Evolutionary conservation across 2,888 invertebrate genomes (phyloP), one percentile per base, ranked within the genome.

Genomic region (Ophion obscuratus): DNA sequence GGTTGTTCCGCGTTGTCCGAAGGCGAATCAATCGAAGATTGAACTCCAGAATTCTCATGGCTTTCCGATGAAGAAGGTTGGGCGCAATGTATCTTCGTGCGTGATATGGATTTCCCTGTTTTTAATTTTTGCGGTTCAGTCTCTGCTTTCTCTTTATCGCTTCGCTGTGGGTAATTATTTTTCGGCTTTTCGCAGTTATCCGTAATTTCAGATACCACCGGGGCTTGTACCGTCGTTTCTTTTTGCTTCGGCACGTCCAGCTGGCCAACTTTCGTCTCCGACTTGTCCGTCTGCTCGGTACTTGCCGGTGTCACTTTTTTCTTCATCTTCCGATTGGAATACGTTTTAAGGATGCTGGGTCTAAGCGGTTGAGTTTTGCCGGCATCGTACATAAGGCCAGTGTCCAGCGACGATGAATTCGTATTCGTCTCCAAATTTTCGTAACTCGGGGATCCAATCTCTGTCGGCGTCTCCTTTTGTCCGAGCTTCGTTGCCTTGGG

Each of bases 131-230:
- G 3, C 1, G 9, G 7, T 11, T 68, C 40, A 53, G n/a, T 11
- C 40, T 17, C 24, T 53, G 17, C 9, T 62, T 40, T 36, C 17
- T 59, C 27, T 14, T 47, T 40, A n/a, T 10, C 20, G 59, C 36
- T 14, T 61, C 53, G 47, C 67, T 9, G 14, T 11, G 20, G 53
- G 40, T 67, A 47, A 3, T 20, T 73, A 14, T 20, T 10, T 44
- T 17, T 44, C 17, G n/a, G 20, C 4, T n/a, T 76, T 62, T 40
- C 75, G 17, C 53, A 73, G 40, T 14, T 44, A 61, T 66, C 57
- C 11, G 14, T 3, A 27, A 67, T 61, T 44, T 68, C n/a, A 2
- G 17, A 59, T 53, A 20, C 61, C 17, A 20, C 36, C 2, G 47
- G 5, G 31, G 24, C 11, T 67, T 68, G 40, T 3, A 17, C 20